phyloP scores from a whole-genome alignment of 2,888 invertebrate genomes.

The Orchestes rusci region DNA sequence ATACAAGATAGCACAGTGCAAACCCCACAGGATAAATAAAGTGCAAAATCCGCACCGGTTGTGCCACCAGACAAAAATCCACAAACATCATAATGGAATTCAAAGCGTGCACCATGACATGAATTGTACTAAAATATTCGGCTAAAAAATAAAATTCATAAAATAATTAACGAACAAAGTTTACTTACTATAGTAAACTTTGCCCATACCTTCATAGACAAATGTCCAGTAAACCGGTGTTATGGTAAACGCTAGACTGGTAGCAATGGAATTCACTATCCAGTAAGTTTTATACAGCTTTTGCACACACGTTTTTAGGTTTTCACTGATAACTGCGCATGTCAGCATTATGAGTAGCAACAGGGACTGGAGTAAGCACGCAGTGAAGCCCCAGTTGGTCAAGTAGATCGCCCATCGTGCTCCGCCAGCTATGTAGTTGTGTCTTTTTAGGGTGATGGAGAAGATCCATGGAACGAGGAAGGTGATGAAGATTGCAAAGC shows the following conservation, averaged over 20 bases:
- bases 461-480: conserved; percentile 39
- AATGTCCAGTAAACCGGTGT: conserved; percentile 71
- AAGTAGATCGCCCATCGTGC: conserved; percentile 65
- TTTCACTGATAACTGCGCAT: conserved; percentile 25
- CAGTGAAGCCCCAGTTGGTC: conserved; percentile 63
- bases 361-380: conserved; percentile 53
- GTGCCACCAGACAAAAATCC: conserved; percentile 63
- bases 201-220: conserved; percentile 64
- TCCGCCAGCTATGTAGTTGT: conserved; percentile 43
- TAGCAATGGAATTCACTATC: conserved; percentile 60
- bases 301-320: conserved; percentile 23
- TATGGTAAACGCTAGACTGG: conserved; percentile 64
- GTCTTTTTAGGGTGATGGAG: conserved; percentile 38
- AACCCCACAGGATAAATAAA: conserved; percentile 56
- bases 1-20: conserved; percentile 58
- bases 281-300: conserved; percentile 51
- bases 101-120: conserved; percentile 65
- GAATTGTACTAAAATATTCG: conserved; percentile 44
- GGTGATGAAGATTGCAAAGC: conserved; percentile 51
- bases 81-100: conserved; percentile 68
- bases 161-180: conserved; percentile 3
- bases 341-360: conserved; percentile 40
- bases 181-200: background rate
- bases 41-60: conserved; percentile 60
- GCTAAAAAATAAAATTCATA: conserved; percentile 6